Percentiles rank a stretch among this genome's conserved stretches.
These are phyloP conservation scores for Melanitta fusca DNA, from an alignment of 2,797 vertebrate genomes.

Conservation along the genomic window DNA sequence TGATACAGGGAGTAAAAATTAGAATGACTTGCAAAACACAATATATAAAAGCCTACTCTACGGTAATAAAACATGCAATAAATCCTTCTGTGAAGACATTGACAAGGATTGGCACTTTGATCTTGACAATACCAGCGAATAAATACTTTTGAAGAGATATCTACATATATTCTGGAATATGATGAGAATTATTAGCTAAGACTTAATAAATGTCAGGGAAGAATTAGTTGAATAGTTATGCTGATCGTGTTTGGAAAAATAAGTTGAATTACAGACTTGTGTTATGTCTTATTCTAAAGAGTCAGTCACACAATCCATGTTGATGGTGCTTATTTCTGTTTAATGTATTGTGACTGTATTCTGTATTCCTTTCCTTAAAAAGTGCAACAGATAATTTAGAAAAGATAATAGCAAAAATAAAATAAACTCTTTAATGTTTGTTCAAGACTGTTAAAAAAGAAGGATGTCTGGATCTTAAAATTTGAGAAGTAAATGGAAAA, in stretches of 20 bases:
- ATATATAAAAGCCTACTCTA: not conserved
- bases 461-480: not conserved
- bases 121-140: not conserved
- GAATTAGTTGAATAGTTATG: not conserved
- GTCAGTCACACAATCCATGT: not conserved
- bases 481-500: not conserved
- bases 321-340: not conserved
- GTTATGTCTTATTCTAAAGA: not conserved
- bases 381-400: rapidly evolving
- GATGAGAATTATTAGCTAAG: not conserved
- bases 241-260: not conserved
- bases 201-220: not conserved
- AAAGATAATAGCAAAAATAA: not conserved
- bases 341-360: not conserved
- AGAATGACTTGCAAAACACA: not conserved
- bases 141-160: not conserved
- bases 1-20: not conserved
- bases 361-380: not conserved
- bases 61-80: not conserved
- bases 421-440: not conserved
- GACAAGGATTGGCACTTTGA: not conserved
- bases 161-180: rapidly evolving
- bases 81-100: not conserved
- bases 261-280: not conserved
- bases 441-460: not conserved